Conservation (phyloP, 1,140 invertebrate species). For the Carposina sasakii region DNA sequence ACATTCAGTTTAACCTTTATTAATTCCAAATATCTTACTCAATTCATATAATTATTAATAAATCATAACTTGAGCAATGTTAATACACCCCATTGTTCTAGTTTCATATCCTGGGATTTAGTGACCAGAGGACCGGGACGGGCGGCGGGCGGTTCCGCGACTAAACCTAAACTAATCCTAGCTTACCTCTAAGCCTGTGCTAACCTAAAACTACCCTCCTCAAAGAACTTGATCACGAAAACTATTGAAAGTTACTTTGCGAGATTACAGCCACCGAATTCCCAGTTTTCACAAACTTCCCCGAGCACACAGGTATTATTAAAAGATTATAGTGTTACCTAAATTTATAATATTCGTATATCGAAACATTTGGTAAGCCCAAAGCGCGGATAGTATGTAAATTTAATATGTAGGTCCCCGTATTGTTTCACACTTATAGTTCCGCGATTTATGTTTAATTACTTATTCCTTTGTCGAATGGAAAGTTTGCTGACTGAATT, state of each 20-base stretch:
- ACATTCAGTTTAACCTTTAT: no score
- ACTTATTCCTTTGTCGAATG: no score
- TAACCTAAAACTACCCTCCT: constrained; percentile 49
- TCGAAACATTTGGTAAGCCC: constrained; percentile 35
- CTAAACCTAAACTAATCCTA: constrained; percentile 64
- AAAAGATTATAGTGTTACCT: constrained; percentile 53
- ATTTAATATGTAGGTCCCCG: constrained; percentile 40
- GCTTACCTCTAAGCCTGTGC: constrained; percentile 55
- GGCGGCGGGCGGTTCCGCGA: constrained; percentile 31
- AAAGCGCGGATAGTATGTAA: constrained; percentile 42
- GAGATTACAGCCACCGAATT: constrained; percentile 40
- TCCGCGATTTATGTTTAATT: no score
- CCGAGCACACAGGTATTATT: constrained; percentile 29
- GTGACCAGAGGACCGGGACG: constrained; percentile 45
- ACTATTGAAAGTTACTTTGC: constrained; percentile 66
- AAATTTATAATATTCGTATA: constrained; percentile 50
- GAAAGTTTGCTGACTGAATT: no score
- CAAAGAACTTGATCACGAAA: constrained; percentile 45
- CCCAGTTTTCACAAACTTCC: constrained; percentile 35
- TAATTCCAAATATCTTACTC: no score
- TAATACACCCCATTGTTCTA: constrained; percentile 17
- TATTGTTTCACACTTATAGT: no score
- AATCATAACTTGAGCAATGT: no score
- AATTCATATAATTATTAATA: no score
- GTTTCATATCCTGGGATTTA: constrained; percentile 49